A percentile compares a stretch with the other conserved stretches of the same genome.
phyloP scores from a whole-genome alignment of 2,797 vertebrate species.

The Apogon hyalosoma region DNA sequence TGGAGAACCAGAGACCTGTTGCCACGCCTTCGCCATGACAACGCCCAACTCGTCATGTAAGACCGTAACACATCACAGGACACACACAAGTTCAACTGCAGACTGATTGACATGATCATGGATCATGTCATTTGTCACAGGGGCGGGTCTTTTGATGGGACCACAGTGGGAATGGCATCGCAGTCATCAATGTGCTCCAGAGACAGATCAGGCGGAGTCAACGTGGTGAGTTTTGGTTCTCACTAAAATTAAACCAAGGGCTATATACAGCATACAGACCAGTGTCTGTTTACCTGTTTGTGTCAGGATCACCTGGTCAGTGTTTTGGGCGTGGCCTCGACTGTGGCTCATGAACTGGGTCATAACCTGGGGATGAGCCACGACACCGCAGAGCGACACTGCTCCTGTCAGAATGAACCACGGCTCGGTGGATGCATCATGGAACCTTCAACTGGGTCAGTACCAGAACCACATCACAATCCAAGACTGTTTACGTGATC shows the following conservation, averaged over 20 bases:
- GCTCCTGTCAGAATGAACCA: constrained; percentile 83
- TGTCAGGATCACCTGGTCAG: constrained; percentile 92
- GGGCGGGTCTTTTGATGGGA: constrained; percentile 84
- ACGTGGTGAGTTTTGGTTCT: constrained; percentile 84
- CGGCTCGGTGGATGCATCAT: constrained; percentile 93
- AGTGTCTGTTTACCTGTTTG: background rate
- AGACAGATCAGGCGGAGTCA: constrained; percentile 89
- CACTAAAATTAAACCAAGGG: too few species aligned
- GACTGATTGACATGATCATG: accelerated
- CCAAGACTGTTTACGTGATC: background rate
- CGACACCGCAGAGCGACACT: constrained; percentile 81
- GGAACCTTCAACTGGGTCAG: constrained; percentile 91
- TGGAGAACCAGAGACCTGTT: constrained; percentile 89
- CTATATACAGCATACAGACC: too few species aligned
- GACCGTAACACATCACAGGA: background rate
- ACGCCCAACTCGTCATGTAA: constrained; percentile 86
- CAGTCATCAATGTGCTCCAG: constrained; percentile 92
- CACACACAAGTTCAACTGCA: background rate
- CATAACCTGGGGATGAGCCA: constrained; percentile 94
- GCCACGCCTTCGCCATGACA: constrained; percentile 89
- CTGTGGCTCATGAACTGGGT: constrained; percentile 92
- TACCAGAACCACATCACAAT: background rate
- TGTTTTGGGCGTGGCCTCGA: constrained; percentile 89
- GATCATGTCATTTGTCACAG: constrained; percentile 58
- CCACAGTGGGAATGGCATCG: constrained; percentile 89